These are phyloP conservation scores for Proctacanthus coquilletti DNA, from an alignment of 1,140 invertebrate genomes.

Conservation along the genomic window DNA sequence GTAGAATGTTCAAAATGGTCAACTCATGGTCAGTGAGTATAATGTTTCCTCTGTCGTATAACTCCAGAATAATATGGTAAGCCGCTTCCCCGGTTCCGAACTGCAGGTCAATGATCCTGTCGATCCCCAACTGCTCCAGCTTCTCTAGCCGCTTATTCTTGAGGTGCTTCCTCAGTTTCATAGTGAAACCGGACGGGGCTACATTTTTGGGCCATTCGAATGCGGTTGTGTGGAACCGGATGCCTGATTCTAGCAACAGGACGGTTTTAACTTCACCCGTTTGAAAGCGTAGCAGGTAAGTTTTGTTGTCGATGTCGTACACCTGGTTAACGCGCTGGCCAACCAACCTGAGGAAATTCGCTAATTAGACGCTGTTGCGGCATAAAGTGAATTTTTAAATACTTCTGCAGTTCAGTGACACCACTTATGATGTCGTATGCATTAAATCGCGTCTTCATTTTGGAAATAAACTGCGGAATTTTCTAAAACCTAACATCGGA, in stretches of 20 bases:
- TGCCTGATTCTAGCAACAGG: slow-evolving; percentile 87
- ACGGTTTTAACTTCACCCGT: slow-evolving; percentile 68
- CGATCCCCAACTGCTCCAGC: slow-evolving; percentile 70
- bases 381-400: slow-evolving; percentile 11
- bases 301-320: slow-evolving; percentile 95
- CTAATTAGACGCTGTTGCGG: slow-evolving; percentile 13
- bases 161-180: slow-evolving; percentile 98
- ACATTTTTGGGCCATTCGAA: slow-evolving; percentile 99
- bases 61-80: slow-evolving; percentile 90
- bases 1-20: slow-evolving; percentile 82
- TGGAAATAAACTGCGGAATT: slow-evolving; percentile 12
- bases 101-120: slow-evolving; percentile 81
- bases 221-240: slow-evolving; percentile 80
- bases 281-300: slow-evolving; percentile 85
- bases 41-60: slow-evolving; percentile 96
- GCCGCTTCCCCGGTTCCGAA: slow-evolving; percentile 90
- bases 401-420: slow-evolving; percentile 72
- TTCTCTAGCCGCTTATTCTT: slow-evolving; percentile 87
- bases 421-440: slow-evolving; percentile 80
- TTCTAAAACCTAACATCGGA: neutral
- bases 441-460: slow-evolving; percentile 84
- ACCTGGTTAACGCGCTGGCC: slow-evolving; percentile 92
- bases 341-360: slow-evolving; percentile 60
- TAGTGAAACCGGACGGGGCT: slow-evolving; percentile 88
- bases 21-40: slow-evolving; percentile 85